Base-by-base conservation (phyloP, 2,888 invertebrate species). In the Scaptomyza caliginosa region DNA sequence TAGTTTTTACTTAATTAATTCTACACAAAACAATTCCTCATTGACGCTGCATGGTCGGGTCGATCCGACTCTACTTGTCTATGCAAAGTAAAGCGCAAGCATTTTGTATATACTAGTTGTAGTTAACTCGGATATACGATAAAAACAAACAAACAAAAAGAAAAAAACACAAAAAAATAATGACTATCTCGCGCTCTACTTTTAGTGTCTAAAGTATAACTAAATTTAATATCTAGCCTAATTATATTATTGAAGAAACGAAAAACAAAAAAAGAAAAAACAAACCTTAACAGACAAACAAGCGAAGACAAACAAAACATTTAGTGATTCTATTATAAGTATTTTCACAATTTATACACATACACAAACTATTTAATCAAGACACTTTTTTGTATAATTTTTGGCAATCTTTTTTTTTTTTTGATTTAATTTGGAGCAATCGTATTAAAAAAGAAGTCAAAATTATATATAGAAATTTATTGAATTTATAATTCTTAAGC, bases 401-500 rank as follows among this genome's bases (percentile, higher is more conserved):
- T 77, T 56, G 67, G 64, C 60, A 67, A 62, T 69, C 70, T 70
- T 80, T 77, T 70, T 8, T 70, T 67, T 77, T 60, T 80, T 77
- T 70, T 8, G 67, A 64, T 77, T 60, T 62, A 71, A 63, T 67
- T 84, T 82, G 68, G 68, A 72, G 64, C 80, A 70, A 67, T 40
- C 67, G 46, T 57, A 43, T 11, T n/a, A 40, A 43, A 63, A 59
- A 68, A 59, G 55, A 70, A 85, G 82, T 82, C 79, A 82, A 74
- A 51, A 79, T 72, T 74, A 78, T 71, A 59, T 80, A 73, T 83
- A 77, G 70, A 67, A 83, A 63, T 83, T 75, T 70, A 88, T 80
- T 82, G 89, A 88, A 88, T 88, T 89, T 89, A 88, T 88, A 86
- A 86, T 67, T 69, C 66, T 43, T 88, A 89, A 86, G 89, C 63